phyloP scores from a whole-genome alignment of 1,140 invertebrate genomes.

The Eciton burchellii region DNA sequence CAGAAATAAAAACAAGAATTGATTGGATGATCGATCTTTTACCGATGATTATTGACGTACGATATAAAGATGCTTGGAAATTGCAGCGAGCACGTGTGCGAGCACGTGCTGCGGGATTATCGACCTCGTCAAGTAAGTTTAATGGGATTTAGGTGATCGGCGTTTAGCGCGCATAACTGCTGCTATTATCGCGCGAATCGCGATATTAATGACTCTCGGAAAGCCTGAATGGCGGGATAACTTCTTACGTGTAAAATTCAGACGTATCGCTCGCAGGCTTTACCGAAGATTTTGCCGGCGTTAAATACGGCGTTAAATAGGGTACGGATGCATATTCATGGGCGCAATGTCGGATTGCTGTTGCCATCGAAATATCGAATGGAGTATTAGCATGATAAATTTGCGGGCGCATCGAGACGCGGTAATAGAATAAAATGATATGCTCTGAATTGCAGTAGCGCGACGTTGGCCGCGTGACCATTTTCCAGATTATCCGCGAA shows the following conservation, averaged over 20 bases:
- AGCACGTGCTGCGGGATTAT: not conserved
- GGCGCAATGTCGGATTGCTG: slow-evolving; percentile 10
- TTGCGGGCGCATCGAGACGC: not conserved
- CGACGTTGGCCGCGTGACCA: not conserved
- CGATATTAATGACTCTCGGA: not conserved
- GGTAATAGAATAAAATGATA: slow-evolving; percentile 25
- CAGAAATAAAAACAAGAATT: not conserved
- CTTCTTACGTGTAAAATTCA: slow-evolving; percentile 7
- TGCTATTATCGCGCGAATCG: not conserved
- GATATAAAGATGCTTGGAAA: not conserved
- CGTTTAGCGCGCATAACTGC: not conserved
- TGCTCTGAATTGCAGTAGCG: not conserved
- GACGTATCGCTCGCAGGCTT: not conserved
- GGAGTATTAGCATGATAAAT: slow-evolving; percentile 25
- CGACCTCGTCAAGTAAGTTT: not conserved
- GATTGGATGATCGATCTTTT: not conserved
- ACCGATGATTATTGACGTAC: not conserved
- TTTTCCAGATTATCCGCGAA: not conserved
- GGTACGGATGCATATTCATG: slow-evolving; percentile 8
- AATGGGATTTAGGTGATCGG: not conserved
- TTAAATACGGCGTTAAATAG: slow-evolving; percentile 6
- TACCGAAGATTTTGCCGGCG: slow-evolving; percentile 29
- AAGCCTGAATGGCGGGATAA: not conserved
- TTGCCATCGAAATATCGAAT: slow-evolving; percentile 34
- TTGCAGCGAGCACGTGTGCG: not conserved